These are phyloP conservation scores for Ochropleura leucogaster DNA, from an alignment of 2,888 invertebrate species.

Conservation along the genomic window DNA sequence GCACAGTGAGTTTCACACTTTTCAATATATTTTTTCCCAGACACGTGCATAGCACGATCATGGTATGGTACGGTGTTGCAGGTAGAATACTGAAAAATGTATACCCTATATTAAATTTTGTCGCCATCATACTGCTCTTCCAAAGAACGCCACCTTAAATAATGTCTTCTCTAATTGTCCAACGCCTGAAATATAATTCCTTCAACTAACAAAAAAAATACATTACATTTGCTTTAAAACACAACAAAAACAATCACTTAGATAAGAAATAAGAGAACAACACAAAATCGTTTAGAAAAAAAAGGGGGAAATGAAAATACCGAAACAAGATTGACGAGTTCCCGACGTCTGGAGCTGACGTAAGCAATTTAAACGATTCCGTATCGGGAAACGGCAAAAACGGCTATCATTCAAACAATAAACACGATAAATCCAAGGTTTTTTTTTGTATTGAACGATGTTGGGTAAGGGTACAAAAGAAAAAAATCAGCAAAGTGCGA, in stretches of 20 bases:
- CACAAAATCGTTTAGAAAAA: slow-evolving; percentile 59
- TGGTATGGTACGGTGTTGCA: too few relatives aligned
- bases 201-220: background rate
- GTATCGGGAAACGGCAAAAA: slow-evolving; percentile 55
- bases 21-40: too few relatives aligned
- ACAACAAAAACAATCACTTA: slow-evolving; percentile 54
- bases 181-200: background rate
- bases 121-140: background rate
- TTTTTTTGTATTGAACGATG: slow-evolving; percentile 34
- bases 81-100: too few relatives aligned
- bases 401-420: slow-evolving; percentile 68
- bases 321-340: slow-evolving; percentile 69
- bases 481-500: background rate
- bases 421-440: slow-evolving; percentile 60
- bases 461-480: background rate
- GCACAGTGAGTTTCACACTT: too few relatives aligned
- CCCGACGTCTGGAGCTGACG: slow-evolving; percentile 66
- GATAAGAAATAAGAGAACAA: slow-evolving; percentile 55
- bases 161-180: background rate
- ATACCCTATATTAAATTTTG: background rate
- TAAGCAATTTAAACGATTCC: slow-evolving; percentile 68
- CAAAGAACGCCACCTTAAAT: background rate
- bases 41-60: too few relatives aligned
- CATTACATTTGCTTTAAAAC: slow-evolving; percentile 22
- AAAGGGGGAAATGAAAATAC: slow-evolving; percentile 58